These are phyloP conservation scores for Choloepus hoffmanni DNA, from an alignment of 2,113 vertebrate species.

Conservation along the genomic window DNA sequence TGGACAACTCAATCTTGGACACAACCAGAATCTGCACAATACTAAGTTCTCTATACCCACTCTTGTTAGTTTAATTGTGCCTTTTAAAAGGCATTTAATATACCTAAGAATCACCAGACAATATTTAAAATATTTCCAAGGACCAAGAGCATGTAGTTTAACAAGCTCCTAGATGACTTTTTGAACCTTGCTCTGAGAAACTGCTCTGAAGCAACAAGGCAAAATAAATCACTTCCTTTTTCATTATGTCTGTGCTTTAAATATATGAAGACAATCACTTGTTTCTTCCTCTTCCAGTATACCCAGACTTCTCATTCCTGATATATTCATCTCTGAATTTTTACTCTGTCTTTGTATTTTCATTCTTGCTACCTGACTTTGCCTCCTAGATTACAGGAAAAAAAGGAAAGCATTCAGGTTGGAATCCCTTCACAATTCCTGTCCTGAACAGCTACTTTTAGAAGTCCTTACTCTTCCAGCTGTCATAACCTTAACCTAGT, in stretches of 20 bases:
- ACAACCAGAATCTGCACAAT: not conserved
- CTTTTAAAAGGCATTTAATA: not conserved
- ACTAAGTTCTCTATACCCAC: not conserved
- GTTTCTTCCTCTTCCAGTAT: not conserved
- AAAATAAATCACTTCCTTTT: constrained; percentile 41
- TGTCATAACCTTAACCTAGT: not conserved
- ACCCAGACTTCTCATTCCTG: not conserved
- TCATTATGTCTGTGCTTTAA: not conserved
- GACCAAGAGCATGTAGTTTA: not conserved
- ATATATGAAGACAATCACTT: not conserved
- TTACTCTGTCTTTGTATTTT: not conserved
- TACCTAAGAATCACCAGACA: not conserved
- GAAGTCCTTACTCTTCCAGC: not conserved
- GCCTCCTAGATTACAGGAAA: not conserved
- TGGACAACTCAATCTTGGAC: not conserved
- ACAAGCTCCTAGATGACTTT: constrained; percentile 14
- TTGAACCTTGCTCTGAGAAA: constrained; percentile 38
- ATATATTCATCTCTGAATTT: not conserved
- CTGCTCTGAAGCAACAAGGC: not conserved
- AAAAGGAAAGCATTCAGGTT: not conserved
- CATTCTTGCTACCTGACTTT: not conserved
- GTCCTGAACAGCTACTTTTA: not conserved
- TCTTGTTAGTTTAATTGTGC: not conserved
- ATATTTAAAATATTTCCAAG: not conserved
- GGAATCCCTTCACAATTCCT: not conserved